Evolutionary conservation across 1,140 invertebrate species (phyloP).

Genomic region (Coenobita brevimanus): DNA sequence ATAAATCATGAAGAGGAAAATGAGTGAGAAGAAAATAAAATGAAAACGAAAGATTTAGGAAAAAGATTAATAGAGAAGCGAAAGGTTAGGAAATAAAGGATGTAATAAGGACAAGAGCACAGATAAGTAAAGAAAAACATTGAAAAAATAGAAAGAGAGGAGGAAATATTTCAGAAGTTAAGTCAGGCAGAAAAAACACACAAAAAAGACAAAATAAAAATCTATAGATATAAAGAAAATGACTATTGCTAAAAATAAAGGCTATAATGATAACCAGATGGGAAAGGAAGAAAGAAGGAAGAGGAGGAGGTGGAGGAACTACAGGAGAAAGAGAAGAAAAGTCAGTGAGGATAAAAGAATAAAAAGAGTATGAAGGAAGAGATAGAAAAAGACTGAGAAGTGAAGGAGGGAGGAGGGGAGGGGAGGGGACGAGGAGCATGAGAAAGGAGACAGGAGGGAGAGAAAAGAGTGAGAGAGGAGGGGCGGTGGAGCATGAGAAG

Average conservation of each 20-base stretch:
- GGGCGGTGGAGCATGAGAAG: neutral
- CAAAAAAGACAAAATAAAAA: neutral
- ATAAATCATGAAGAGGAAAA: neutral
- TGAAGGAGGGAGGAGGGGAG: no score
- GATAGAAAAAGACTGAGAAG: constrained; percentile 3
- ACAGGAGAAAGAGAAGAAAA: neutral
- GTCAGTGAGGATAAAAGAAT: neutral
- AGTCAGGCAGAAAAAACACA: neutral
- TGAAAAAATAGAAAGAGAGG: neutral
- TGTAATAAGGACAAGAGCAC: neutral
- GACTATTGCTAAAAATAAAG: neutral
- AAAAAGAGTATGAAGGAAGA: neutral
- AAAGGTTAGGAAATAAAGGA: neutral
- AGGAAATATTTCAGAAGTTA: neutral
- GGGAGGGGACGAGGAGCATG: no score
- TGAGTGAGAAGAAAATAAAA: neutral
- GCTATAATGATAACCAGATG: neutral
- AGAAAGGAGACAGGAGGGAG: neutral
- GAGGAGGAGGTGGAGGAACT: neutral
- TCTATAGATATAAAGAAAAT: neutral
- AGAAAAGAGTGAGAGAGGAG: neutral
- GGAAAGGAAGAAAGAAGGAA: neutral
- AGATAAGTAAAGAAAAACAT: neutral
- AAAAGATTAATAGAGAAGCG: neutral
- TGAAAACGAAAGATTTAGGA: neutral